Evolutionary conservation across 2,113 vertebrate species (phyloP), one percentile per base, ranked within the genome.

Genomic region (Psephotus haematonotus): DNA sequence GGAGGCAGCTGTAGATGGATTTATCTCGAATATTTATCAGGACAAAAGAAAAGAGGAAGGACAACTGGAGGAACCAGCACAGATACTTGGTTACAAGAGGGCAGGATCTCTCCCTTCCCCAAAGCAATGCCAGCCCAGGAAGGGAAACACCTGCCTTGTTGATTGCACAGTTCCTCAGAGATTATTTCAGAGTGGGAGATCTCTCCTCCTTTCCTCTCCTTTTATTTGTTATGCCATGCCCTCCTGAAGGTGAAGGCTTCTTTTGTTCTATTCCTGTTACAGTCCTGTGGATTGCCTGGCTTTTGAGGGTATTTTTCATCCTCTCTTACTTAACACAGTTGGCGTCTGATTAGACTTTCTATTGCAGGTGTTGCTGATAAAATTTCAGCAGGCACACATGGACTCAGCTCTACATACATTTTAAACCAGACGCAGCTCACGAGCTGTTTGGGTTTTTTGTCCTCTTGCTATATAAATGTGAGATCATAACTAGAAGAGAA

Each of bases 331-430:
- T 84, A 94, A 82, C 60, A 77, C 57, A 94, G 55, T 70, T 86
- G 86, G 76, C 65, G 96, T 95, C 91, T 91, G 75, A 96, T 93
- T 83, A 91, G 95, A 78, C 68, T 90, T 85, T 89, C 85, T 96
- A 4, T 74, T 84, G 84, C 86, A 95, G 72, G 86, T 95, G 84
- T 86, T 82, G 76, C 82, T 93, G 80, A 93, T 95, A 93, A 77
- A 90, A 93, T 96, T 97, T 97, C 88, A 96, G 68, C 86, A 96
- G 72, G 74, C 92, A 67, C 81, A 91, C n/a, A 64, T 88, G 86
- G 47, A 43, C n/a, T 76, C 74, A 87, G 52, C 44, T 89, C 47
- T 62, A 46, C 44, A 24, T 68, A 19, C 70, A 74, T 65, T 72
- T 89, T 59, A 84, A 82, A 92, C 80, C 63, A 92, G 91, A 89